These are phyloP conservation scores for Drosophila yooni DNA, from an alignment of 2,888 invertebrate species.

Conservation along the genomic window DNA sequence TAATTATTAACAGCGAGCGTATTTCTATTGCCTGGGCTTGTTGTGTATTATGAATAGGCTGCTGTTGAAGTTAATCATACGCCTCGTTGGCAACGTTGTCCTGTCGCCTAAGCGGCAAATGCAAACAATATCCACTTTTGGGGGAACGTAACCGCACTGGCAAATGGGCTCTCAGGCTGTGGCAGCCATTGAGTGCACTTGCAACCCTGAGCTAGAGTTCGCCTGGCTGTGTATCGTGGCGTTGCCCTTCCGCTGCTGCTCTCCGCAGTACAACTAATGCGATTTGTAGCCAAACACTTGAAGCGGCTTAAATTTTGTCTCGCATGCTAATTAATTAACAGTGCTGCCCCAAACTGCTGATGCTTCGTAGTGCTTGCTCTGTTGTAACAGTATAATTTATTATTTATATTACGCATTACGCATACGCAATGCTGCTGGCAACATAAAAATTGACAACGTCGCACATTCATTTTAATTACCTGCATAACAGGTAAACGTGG, in stretches of 20 bases:
- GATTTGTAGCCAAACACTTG: slow-evolving; percentile 62
- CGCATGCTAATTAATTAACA: slow-evolving; percentile 72
- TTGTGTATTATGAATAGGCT: slow-evolving; percentile 24
- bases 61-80: slow-evolving; percentile 67
- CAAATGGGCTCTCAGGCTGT: slow-evolving; percentile 39
- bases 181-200: slow-evolving; percentile 47
- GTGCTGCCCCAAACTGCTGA: background rate
- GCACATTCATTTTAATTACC: slow-evolving; percentile 74
- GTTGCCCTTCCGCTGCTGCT: slow-evolving; percentile 18
- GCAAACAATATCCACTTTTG: slow-evolving; percentile 40
- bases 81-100: slow-evolving; percentile 47
- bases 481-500: slow-evolving; percentile 55
- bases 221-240: slow-evolving; percentile 12
- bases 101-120: slow-evolving; percentile 16
- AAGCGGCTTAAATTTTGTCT: slow-evolving; percentile 52
- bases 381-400: slow-evolving; percentile 58
- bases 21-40: slow-evolving; percentile 42
- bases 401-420: slow-evolving; percentile 68
- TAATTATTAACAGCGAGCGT: slow-evolving; percentile 61
- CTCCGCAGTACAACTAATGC: slow-evolving; percentile 54
- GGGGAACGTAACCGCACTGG: slow-evolving; percentile 31
- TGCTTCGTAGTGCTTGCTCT: slow-evolving; percentile 4
- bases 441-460: slow-evolving; percentile 59
- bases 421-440: slow-evolving; percentile 52
- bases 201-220: slow-evolving; percentile 4